These are phyloP conservation scores for Miniopterus natalensis DNA, from an alignment of 2,113 vertebrate species.

Conservation along the genomic window DNA sequence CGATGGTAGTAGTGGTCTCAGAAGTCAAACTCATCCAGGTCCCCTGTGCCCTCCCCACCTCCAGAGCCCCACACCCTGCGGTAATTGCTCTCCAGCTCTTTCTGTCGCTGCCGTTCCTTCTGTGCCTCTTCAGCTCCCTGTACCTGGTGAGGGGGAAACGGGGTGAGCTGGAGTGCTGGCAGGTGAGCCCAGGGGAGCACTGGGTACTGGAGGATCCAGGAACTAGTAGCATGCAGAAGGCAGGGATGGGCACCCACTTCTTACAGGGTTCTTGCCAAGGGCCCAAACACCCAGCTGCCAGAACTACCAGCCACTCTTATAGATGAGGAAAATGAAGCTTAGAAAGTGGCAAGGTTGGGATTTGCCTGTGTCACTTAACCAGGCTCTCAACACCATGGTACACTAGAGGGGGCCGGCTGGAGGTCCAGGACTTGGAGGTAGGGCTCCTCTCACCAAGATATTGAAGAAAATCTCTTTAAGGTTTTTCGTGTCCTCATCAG, in stretches of 20 bases:
- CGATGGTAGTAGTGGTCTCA: constrained; percentile 81
- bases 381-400: neutral
- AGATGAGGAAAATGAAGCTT: neutral
- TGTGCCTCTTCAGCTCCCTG: constrained; percentile 95
- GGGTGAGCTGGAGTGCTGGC: neutral
- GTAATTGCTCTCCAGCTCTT: constrained; percentile 95
- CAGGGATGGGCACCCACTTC: neutral
- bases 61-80: constrained; percentile 94
- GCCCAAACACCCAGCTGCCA: neutral
- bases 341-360: neutral
- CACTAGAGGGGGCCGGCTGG: too few species aligned
- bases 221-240: neutral
- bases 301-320: neutral
- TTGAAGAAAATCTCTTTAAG: constrained; percentile 97
- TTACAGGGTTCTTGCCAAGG: neutral
- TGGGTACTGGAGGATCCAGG: neutral
- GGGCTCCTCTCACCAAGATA: constrained; percentile 90
- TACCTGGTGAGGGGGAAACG: constrained; percentile 86
- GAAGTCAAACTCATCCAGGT: constrained; percentile 94
- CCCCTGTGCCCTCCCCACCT: constrained; percentile 88
- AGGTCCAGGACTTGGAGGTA: neutral
- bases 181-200: neutral
- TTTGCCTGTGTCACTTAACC: neutral
- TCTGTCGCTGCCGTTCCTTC: constrained; percentile 94
- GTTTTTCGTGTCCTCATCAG: constrained; percentile 95